These are phyloP conservation scores for Chrysogorgia sp. DNA, from an alignment of 92 coral and sea anemone genomes.

Conservation along the genomic window DNA sequence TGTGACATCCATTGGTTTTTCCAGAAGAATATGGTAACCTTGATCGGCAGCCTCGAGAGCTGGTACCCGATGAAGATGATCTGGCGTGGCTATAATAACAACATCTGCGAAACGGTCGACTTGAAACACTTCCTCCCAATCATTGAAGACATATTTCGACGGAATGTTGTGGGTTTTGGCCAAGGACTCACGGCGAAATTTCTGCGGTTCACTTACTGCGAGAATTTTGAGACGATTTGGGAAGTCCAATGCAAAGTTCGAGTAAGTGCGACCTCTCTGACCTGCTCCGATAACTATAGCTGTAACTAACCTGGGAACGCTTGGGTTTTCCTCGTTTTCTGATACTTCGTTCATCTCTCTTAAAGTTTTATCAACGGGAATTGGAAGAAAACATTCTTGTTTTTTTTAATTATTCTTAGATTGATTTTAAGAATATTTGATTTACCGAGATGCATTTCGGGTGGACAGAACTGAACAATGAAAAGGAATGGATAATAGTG, in stretches of 20 bases:
- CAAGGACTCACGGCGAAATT: background rate
- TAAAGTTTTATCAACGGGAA: too few relatives aligned
- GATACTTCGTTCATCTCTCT: background rate
- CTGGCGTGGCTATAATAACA: constrained; percentile 11
- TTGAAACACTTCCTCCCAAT: constrained; percentile 7
- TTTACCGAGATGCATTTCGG: too few relatives aligned
- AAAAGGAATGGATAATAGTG: too few relatives aligned
- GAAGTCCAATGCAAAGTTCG: background rate
- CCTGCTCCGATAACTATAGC: constrained; percentile 5
- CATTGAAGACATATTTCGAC: background rate
- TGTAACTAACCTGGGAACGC: background rate
- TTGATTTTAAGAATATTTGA: too few relatives aligned
- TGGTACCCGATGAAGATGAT: constrained; percentile 20
- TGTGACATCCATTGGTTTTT: constrained; percentile 35
- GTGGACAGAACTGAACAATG: too few relatives aligned
- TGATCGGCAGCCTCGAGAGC: constrained; percentile 21
- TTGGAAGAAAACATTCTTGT: too few relatives aligned
- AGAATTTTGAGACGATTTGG: background rate
- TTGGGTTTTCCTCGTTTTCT: background rate
- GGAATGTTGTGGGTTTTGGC: background rate
- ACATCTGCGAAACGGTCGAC: constrained; percentile 25
- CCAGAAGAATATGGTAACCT: constrained; percentile 28
- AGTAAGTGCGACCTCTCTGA: background rate
- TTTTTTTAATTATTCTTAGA: too few relatives aligned
- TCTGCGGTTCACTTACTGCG: background rate